Base-by-base conservation (phyloP, 2,113 vertebrate genomes). In the Xiphias gladius region DNA sequence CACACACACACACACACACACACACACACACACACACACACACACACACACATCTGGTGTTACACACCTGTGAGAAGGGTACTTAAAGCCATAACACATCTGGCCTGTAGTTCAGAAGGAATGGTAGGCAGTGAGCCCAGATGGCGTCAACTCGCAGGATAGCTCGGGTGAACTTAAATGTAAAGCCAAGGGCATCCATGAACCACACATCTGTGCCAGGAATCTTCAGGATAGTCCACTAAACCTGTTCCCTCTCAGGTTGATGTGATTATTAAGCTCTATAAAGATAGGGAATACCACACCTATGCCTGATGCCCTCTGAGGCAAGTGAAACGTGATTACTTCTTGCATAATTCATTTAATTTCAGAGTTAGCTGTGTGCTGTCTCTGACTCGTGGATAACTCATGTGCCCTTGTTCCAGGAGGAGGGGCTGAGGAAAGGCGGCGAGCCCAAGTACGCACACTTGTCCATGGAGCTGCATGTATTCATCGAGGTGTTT, bases 401-500 rank as follows among this genome's bases (percentile, higher is more conserved):
- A 35, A 4, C 63, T 12, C 6, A 0, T 59, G 14, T 35, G 24
- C 50, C 13, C 28, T 30, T 39, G 0, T 72, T 55, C 54, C 82
- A 99, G 98, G 98, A 99, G 87, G 98, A 99, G 58, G 96, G 97
- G 11, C 93, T 99, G 30, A 96, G 97, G 61, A 97, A 97, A 73
- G 97, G 97, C 1, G 97, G 97, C 0, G 98, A 99, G 69, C 97
- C 98, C 57, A 99, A 99, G 80, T 99, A 99, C 3, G 96, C 97
- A 9, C 98, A 99, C 63, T 92, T 99, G 55, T 96, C 98, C 39
- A 98, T 98, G 97, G 98, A 99, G 75, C 92, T 99, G 85, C 98
- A 99, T 59, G 98, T 99, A 0, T 99, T 99, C 88, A 97, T 99
- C 65, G 98, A 99, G 91, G 98, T 99, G 1, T 99, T 98, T 32